Evolutionary conservation across 2,113 vertebrate genomes (phyloP), one percentile per base, ranked within the genome.

Genomic region (Bujurquina vittata): DNA sequence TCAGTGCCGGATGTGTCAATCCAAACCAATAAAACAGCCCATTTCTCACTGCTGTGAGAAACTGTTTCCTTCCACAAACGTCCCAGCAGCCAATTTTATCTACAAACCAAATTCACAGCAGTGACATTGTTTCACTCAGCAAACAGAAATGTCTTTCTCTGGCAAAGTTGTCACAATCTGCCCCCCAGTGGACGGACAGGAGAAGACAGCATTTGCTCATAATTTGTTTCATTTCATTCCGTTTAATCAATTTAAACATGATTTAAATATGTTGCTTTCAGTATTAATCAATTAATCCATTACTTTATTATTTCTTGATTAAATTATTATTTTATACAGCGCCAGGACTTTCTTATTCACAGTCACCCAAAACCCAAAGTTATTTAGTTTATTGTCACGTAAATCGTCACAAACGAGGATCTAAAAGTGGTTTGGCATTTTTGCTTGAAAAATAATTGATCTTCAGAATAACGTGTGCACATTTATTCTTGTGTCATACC

Each of bases 181-280:
- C 74, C 89, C 11, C n/a, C 77, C 20, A 31, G 76, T 89, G 91
- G 84, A 14, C 20, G 74, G 0, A 67, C 1, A 35, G 17, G 4
- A 81, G 77, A 88, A 74, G 46, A 49, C n/a, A 18, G 7, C 0
- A 46, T 10, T 65, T 43, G 0, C 35, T 12, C 10, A 11, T 11
- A 67, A 14, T 12, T 23, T 26, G 3, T 65, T 31, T 40, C 1
- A 43, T 0, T 15, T 26, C 4, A 33, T 52, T 72, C n/a, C 0
- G 2, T 26, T 40, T 5, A 0, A 20, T 23, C 5, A 35, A 20
- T 15, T 75, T 7, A 5, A 10, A 33, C 14, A 5, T 0, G 5
- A 4, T 23, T 33, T 4, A 46, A 7, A 56, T 14, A 20, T 31
- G 29, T 9, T 31, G 18, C 46, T 22, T 55, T 23, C 40, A 7